Evolutionary conservation across 2,797 vertebrate species (phyloP).

Genomic region (Oophaga sylvatica): DNA sequence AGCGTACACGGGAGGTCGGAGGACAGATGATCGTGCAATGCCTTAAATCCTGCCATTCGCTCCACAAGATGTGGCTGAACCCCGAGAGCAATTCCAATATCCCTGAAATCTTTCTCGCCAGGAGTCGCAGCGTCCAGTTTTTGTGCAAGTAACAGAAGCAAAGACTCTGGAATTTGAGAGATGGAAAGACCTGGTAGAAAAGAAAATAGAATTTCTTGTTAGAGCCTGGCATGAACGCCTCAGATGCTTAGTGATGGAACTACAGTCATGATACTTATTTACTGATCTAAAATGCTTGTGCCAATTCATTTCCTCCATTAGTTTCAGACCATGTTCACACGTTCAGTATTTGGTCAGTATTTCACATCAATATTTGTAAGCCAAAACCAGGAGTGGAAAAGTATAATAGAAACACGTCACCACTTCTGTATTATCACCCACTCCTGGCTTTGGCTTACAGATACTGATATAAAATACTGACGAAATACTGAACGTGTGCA

Average conservation of each 20-base stretch:
- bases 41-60: conserved; percentile 34
- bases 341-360: no score
- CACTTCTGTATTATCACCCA: no score
- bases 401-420: no score
- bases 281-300: not conserved
- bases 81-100: conserved; percentile 33
- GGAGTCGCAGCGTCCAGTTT: conserved; percentile 2
- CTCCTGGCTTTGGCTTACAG: no score
- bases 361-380: no score
- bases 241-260: not conserved
- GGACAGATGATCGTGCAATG: conserved; percentile 36
- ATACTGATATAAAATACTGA: no score
- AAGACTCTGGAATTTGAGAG: conserved; percentile 33
- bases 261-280: not conserved
- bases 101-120: conserved; percentile 38
- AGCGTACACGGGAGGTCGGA: conserved; percentile 36
- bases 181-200: conserved; percentile 24
- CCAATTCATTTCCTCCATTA: no score
- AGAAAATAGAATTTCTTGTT: not conserved
- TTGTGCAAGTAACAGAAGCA: conserved; percentile 37
- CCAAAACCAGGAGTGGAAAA: no score
- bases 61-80: conserved; percentile 16
- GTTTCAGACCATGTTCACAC: no score
- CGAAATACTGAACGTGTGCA: no score
- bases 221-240: not conserved